Evolutionary conservation across 2,888 invertebrate species (phyloP), one percentile per base, ranked within the genome.

Genomic region (Rotaria sp.): DNA sequence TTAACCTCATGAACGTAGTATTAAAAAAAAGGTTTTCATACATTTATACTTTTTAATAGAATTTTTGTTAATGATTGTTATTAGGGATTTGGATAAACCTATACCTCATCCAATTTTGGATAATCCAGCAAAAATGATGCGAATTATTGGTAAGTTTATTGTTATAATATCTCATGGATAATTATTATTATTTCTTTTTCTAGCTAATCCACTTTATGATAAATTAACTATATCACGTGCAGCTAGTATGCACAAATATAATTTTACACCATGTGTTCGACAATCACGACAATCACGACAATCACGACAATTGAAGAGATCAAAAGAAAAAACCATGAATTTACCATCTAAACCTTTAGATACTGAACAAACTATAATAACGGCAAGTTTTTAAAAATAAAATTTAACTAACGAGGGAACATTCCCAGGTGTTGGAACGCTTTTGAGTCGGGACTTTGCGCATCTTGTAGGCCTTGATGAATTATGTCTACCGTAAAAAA

Each of bases 141-240:
- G 45, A 80, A 38, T 80, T 45, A 80, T 80, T 45, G 67, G 67
- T 35, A 67, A 35, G 30, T 67, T 67, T 10, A 30, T 38, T 35
- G 5, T 2, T 35, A 5, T 18, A 67, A 35, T 67, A 30, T 67
- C 10, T 26, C 7, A 55, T 55, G 10, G 26, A 55, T 55, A 55
- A 55, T 55, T 2, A 55, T n/a, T n/a, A 11, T 26, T 55, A 3
- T 55, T 26, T 55, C 3, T 26, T 67, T 67, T 18, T 15, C 11
- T 26, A 67, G 80, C 80, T 15, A 80, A 80, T 80, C 80, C 80
- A 11, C 4, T 80, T 4, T 80, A 80, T 45, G 80, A 80, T 80
- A 41, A 35, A 80, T 45, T 80, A 45, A 80, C 80, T n/a, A 2
- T 45, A 8, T 41, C 80, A 26, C 41, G 80, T n/a, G 80, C 80